phyloP scores from a whole-genome alignment of 1,140 invertebrate species.

The Stegodyphus dumicola region DNA sequence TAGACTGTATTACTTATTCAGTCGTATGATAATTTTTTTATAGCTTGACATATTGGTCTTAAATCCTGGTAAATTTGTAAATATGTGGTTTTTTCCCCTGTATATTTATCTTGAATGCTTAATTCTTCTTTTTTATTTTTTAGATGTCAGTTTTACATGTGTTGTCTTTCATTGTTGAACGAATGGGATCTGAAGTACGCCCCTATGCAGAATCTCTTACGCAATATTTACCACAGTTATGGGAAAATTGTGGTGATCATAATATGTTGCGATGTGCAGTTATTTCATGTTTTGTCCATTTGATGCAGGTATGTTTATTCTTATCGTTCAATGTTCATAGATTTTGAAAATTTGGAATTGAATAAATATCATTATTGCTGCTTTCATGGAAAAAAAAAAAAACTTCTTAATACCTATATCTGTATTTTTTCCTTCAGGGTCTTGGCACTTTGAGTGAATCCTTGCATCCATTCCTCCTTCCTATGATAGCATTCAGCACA shows the following conservation, averaged over 20 bases:
- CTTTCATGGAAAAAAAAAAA: not conserved
- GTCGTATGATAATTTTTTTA: too few species aligned
- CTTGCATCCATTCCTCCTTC: slow-evolving; percentile 78
- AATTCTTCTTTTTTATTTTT: slow-evolving; percentile 62
- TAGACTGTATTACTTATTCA: too few species aligned
- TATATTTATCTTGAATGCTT: too few species aligned
- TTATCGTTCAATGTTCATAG: not conserved
- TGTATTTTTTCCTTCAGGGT: slow-evolving; percentile 70
- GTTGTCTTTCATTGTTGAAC: slow-evolving; percentile 88
- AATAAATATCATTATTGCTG: too few species aligned
- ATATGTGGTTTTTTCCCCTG: too few species aligned
- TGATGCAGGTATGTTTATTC: slow-evolving; percentile 75
- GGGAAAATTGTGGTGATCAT: slow-evolving; percentile 87
- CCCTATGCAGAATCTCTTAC: slow-evolving; percentile 77
- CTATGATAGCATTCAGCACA: slow-evolving; percentile 81
- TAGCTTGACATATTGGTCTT: too few species aligned
- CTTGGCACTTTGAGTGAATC: slow-evolving; percentile 71
- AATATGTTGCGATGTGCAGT: slow-evolving; percentile 93
- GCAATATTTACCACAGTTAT: slow-evolving; percentile 85
- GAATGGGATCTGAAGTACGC: slow-evolving; percentile 80
- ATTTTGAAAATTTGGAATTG: too few species aligned
- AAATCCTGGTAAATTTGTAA: too few species aligned
- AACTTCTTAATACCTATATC: not conserved
- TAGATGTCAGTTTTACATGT: slow-evolving; percentile 90
- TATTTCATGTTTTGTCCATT: slow-evolving; percentile 83